These are phyloP conservation scores for Agrotis exclamationis DNA, from an alignment of 2,888 invertebrate species.

Conservation along the genomic window DNA sequence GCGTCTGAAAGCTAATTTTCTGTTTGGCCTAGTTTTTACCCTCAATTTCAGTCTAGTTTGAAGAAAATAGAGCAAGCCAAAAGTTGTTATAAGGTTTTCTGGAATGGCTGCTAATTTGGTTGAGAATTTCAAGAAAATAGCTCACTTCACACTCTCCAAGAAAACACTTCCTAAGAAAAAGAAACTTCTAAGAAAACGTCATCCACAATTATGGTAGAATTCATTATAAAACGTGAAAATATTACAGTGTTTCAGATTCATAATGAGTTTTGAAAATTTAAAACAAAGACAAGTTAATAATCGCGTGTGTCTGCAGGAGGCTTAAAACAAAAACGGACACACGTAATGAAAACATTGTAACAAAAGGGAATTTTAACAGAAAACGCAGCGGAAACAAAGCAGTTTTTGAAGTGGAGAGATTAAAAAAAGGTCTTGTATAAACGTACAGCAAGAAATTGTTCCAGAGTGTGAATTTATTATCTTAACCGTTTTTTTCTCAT, in stretches of 20 bases:
- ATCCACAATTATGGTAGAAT: neutral
- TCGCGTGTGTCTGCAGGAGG: too few relatives aligned
- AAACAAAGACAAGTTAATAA: too few relatives aligned
- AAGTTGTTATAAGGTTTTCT: neutral
- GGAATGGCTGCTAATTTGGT: neutral
- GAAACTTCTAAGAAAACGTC: neutral
- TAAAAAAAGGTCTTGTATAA: conserved; percentile 13
- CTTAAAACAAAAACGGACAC: conserved; percentile 36
- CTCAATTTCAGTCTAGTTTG: neutral
- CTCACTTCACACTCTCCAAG: too few relatives aligned
- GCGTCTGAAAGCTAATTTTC: neutral
- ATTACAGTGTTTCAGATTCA: too few relatives aligned
- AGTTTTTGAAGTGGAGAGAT: conserved; percentile 32
- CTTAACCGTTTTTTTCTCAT: conserved; percentile 19
- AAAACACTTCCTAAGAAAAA: neutral
- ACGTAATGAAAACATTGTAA: conserved; percentile 42
- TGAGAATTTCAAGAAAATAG: neutral
- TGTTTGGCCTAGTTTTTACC: neutral
- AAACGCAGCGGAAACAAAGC: conserved; percentile 40
- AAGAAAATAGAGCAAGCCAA: neutral
- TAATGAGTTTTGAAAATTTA: too few relatives aligned
- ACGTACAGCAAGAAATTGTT: conserved; percentile 1
- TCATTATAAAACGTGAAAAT: too few relatives aligned
- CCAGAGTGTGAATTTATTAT: conserved; percentile 29
- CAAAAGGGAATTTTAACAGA: conserved; percentile 38